A percentile compares a stretch with the other conserved stretches of the same genome.
phyloP scores from a whole-genome alignment of 1,140 invertebrate genomes.

The Ganaspis sp. region DNA sequence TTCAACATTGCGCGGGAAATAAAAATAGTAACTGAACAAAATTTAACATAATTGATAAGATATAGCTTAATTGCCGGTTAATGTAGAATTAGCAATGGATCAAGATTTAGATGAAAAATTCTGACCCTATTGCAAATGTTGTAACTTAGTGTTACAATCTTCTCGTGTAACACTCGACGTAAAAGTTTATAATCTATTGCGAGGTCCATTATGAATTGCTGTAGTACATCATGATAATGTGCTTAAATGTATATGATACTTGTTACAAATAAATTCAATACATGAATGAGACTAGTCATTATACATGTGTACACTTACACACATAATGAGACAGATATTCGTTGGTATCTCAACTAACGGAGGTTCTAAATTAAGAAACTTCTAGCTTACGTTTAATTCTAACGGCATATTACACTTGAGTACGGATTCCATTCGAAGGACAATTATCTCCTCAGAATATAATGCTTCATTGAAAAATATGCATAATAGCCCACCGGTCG shows the following conservation, averaged over 20 bases:
- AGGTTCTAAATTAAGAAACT: constrained; percentile 28
- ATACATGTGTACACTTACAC: not conserved
- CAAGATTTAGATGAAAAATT: not conserved
- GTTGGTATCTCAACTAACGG: constrained; percentile 24
- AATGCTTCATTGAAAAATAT: constrained; percentile 14
- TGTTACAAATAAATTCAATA: constrained; percentile 14
- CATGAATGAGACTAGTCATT: not conserved
- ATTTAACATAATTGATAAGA: too few species aligned
- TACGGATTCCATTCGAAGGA: constrained; percentile 26
- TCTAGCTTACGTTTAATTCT: constrained; percentile 27
- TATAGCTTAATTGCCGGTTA: too few species aligned
- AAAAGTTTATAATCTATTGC: constrained; percentile 16
- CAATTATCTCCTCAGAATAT: constrained; percentile 15
- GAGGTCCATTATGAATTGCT: constrained; percentile 12
- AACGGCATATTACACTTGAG: constrained; percentile 18
- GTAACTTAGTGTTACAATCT: not conserved
- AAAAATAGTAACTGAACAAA: too few species aligned
- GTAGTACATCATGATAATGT: constrained; percentile 21
- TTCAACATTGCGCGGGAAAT: too few species aligned
- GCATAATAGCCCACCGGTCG: not conserved
- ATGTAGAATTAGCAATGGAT: too few species aligned
- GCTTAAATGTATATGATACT: constrained; percentile 18
- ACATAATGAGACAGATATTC: constrained; percentile 18
- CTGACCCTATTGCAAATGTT: constrained; percentile 9
- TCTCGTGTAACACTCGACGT: not conserved